Conservation (phyloP, 1,140 invertebrate species). For the Ips nitidus region DNA sequence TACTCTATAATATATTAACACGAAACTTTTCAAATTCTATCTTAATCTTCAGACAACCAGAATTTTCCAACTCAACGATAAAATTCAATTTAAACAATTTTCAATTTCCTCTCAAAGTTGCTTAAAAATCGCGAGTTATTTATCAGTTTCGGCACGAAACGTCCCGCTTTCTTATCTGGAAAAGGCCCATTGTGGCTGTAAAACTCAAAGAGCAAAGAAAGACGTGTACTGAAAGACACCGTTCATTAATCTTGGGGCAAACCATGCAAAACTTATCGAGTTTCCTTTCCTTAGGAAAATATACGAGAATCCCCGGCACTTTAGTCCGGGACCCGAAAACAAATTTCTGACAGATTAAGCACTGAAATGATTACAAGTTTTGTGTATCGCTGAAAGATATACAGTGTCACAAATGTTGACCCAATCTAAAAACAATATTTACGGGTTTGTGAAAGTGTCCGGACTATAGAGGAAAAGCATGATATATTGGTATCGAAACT, state of each 20-base stretch:
- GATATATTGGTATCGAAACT: constrained; percentile 53
- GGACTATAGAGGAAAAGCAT: constrained; percentile 35
- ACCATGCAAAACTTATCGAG: constrained; percentile 53
- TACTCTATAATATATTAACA: too few relatives aligned
- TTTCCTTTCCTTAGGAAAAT: constrained; percentile 28
- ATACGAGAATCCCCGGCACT: background rate
- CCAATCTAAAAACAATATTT: background rate
- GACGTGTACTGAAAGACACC: constrained; percentile 48
- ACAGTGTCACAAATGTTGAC: too few relatives aligned
- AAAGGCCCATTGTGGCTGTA: constrained; percentile 23
- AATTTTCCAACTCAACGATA: too few relatives aligned
- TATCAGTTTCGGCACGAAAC: constrained; percentile 20
- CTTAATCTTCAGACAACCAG: too few relatives aligned
- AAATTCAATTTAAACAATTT: constrained; percentile 12
- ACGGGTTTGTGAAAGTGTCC: background rate
- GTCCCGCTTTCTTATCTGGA: constrained; percentile 20
- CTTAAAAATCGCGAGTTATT: constrained; percentile 19
- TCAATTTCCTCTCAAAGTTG: constrained; percentile 29
- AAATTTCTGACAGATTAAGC: background rate
- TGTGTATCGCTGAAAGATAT: too few relatives aligned
- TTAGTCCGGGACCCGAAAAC: constrained; percentile 8
- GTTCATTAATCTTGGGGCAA: constrained; percentile 53
- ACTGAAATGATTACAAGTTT: too few relatives aligned
- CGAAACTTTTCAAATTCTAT: too few relatives aligned
- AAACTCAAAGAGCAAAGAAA: constrained; percentile 33